A percentile compares a stretch with the other conserved stretches of the same genome.
These are phyloP conservation scores for Thermophis baileyi DNA, from an alignment of 2,113 vertebrate species.

Conservation along the genomic window DNA sequence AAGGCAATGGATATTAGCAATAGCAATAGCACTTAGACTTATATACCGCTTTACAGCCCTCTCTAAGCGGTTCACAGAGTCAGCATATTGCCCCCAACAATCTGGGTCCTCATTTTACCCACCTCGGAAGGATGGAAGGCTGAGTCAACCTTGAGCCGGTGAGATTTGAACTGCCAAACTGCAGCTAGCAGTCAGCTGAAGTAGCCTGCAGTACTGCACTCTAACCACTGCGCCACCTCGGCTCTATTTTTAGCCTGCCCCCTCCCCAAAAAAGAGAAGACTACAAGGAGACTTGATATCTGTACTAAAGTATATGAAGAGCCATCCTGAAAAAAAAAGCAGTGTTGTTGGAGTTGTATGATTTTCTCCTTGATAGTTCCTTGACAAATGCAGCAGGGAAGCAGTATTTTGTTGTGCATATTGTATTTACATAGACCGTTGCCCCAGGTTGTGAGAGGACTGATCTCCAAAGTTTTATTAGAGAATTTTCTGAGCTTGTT, in stretches of 20 bases:
- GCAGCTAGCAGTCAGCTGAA: no score
- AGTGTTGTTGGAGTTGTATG: neutral
- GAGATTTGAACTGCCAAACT: no score
- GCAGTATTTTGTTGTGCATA: neutral
- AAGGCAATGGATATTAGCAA: neutral
- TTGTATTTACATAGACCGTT: neutral
- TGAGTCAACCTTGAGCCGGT: no score
- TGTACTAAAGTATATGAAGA: neutral
- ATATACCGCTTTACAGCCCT: no score
- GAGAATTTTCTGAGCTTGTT: neutral
- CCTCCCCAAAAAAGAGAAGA: neutral
- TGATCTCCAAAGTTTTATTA: neutral
- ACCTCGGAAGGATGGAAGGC: no score
- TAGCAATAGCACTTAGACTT: no score
- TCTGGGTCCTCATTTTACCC: no score
- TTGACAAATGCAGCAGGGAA: neutral
- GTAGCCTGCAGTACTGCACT: no score
- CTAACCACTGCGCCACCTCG: no score
- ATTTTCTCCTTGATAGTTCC: neutral
- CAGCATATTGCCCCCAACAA: no score
- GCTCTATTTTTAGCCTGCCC: neutral
- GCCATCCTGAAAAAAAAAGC: neutral
- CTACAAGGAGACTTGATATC: neutral
- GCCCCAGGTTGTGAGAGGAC: neutral
- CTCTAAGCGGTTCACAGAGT: no score